These are phyloP conservation scores for Eudorcas thomsonii DNA, from an alignment of 2,113 vertebrate species.

Conservation along the genomic window DNA sequence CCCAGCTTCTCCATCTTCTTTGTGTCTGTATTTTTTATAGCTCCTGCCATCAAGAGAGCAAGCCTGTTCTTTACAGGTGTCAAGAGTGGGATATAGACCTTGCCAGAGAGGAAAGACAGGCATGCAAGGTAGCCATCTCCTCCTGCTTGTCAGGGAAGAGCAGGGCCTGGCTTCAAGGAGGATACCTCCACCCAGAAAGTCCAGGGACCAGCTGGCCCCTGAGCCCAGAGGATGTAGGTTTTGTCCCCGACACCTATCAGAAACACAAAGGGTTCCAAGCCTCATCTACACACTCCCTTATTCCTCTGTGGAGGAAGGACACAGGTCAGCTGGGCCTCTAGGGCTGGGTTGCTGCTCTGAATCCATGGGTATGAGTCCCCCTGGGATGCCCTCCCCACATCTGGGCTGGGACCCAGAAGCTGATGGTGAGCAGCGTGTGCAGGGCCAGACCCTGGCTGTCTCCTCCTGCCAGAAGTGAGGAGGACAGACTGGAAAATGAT, in stretches of 20 bases:
- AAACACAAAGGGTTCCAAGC: not conserved
- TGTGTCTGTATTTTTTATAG: not conserved
- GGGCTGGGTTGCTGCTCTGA: not conserved
- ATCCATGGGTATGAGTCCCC: not conserved
- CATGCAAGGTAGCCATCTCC: too few relatives aligned
- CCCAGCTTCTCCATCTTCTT: not conserved
- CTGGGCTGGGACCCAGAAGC: too few relatives aligned
- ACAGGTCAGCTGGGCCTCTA: not conserved
- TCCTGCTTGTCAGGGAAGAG: accelerated
- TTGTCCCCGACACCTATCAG: not conserved
- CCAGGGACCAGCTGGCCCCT: not conserved
- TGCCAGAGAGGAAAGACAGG: not conserved
- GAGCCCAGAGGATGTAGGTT: not conserved
- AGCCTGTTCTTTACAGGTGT: not conserved
- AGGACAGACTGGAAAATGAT: not conserved
- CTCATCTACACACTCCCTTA: not conserved
- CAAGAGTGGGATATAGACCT: not conserved
- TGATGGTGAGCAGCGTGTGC: accelerated
- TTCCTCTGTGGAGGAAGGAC: not conserved
- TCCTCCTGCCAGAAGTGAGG: not conserved
- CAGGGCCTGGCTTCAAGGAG: not conserved
- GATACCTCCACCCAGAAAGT: not conserved
- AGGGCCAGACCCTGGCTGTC: not conserved
- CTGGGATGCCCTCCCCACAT: not conserved
- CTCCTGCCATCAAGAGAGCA: not conserved